phyloP scores from a whole-genome alignment of 2,113 vertebrate species.

The Neodon shergylaensis region DNA sequence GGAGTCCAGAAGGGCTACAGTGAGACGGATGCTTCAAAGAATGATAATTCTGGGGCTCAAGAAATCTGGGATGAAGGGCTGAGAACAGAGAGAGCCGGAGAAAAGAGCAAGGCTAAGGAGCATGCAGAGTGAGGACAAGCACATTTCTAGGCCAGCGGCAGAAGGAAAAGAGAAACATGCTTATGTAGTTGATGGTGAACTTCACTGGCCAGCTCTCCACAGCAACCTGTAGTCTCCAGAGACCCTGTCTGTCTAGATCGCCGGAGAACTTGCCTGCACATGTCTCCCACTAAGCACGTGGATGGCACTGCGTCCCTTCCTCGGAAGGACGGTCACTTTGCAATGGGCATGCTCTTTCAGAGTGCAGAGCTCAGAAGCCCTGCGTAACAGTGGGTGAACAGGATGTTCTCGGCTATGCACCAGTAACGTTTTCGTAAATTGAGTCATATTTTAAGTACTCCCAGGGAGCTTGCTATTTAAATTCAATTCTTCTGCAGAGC shows the following conservation, averaged over 20 bases:
- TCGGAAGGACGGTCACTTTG: background rate
- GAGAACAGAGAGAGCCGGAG: background rate
- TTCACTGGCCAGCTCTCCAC: background rate
- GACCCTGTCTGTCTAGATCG: background rate
- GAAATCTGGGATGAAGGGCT: background rate
- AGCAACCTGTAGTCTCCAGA: background rate
- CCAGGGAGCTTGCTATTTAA: slow-evolving; percentile 54
- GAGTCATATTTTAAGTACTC: slow-evolving; percentile 61
- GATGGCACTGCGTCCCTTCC: slow-evolving; percentile 25
- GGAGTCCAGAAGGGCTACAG: fast-evolving
- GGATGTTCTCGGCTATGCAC: slow-evolving; percentile 22
- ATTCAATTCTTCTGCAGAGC: slow-evolving; percentile 63
- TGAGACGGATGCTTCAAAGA: background rate
- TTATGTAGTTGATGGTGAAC: fast-evolving
- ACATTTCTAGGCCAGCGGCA: background rate
- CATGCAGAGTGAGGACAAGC: background rate
- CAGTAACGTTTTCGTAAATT: slow-evolving; percentile 41
- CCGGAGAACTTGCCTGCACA: background rate
- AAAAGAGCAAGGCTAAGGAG: background rate
- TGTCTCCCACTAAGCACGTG: slow-evolving; percentile 13
- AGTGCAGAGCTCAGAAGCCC: background rate
- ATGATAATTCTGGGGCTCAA: background rate
- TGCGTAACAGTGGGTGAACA: slow-evolving; percentile 6
- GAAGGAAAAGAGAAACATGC: background rate
- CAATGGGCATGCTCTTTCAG: background rate